Evolutionary conservation across 2,888 invertebrate species (phyloP), one percentile per base, ranked within the genome.

Genomic region (Drosophila limbata): DNA sequence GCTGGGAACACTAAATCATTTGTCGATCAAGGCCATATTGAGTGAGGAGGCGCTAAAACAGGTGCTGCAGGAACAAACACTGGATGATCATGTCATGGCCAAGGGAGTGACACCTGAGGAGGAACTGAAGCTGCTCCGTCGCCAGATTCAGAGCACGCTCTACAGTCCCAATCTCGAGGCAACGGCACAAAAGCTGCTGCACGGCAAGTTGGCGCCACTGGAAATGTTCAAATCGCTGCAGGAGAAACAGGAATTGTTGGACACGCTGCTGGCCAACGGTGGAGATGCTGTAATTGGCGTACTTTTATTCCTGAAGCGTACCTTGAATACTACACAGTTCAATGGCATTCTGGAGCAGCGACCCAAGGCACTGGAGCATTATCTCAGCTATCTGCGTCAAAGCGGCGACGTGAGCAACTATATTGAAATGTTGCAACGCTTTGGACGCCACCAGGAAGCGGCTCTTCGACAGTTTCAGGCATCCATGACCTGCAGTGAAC

Each of bases 381-480:
- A 97, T 89, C 93, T 95, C 10, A 94, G 95, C 80, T 96, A 96
- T 90, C 92, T 97, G n/a, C 95, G 95, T 77, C 94, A 95, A 71
- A 94, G 95, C 73, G 93, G 95, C 33, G 75, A 82, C 11, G 28
- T 84, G 0, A 57, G 65, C 48, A 45, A 55, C 28, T 79, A 82
- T 15, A 94, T 95, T 3, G 96, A 96, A 91, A 92, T 96, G 60
- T 93, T 96, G n/a, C 95, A 95, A 80, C 95, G 95, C 94, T 93
- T 96, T 40, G 95, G 95, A 1, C 93, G 95, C 60, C 94, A 94
- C 75, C 93, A 94, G 60, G 96, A 95, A 71, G 95, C 95, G 25
- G 94, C 95, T 1, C 90, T 93, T 48, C 87, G 93, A 53, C 92
- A 93, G 69, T 93, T 93, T 65, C 91, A 92, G 73, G 85, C 92